A percentile compares a stretch with the other conserved stretches of the same genome.
Evolutionary conservation across 2,797 vertebrate genomes (phyloP).

Genomic region (Hippoglossus hippoglossus): DNA sequence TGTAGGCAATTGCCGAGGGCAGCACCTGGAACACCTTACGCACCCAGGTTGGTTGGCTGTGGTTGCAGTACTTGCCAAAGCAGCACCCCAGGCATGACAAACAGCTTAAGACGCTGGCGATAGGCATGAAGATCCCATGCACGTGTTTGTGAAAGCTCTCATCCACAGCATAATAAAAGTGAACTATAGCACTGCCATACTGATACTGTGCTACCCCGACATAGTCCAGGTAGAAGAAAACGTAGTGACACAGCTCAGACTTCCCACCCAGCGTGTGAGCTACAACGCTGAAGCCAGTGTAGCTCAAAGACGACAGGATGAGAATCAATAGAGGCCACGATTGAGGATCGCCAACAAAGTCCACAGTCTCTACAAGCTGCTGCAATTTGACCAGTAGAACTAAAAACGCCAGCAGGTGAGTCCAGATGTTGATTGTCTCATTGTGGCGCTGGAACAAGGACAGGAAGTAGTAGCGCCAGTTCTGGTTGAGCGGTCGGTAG

Average conservation of each 20-base stretch:
- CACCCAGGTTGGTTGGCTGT: slow-evolving; percentile 70
- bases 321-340: slow-evolving; percentile 90
- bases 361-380: slow-evolving; percentile 79
- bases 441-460: slow-evolving; percentile 92
- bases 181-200: slow-evolving; percentile 88
- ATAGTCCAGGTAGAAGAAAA: slow-evolving; percentile 93
- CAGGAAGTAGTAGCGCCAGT: slow-evolving; percentile 91
- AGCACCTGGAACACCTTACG: slow-evolving; percentile 89
- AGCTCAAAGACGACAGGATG: slow-evolving; percentile 83
- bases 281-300: slow-evolving; percentile 85
- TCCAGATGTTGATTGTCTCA: slow-evolving; percentile 93
- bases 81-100: slow-evolving; percentile 92
- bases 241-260: slow-evolving; percentile 89
- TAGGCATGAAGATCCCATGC: slow-evolving; percentile 85
- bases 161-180: slow-evolving; percentile 91
- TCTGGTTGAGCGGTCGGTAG: slow-evolving; percentile 87
- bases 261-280: slow-evolving; percentile 91
- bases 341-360: slow-evolving; percentile 86
- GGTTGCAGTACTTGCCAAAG: slow-evolving; percentile 87
- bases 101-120: slow-evolving; percentile 84
- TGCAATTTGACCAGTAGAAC: slow-evolving; percentile 79
- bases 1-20: slow-evolving; percentile 87
- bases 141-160: slow-evolving; percentile 79
- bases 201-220: slow-evolving; percentile 93
- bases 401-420: slow-evolving; percentile 87